phyloP scores from a whole-genome alignment of 2,888 invertebrate genomes.

The Sarcophaga carnaria region DNA sequence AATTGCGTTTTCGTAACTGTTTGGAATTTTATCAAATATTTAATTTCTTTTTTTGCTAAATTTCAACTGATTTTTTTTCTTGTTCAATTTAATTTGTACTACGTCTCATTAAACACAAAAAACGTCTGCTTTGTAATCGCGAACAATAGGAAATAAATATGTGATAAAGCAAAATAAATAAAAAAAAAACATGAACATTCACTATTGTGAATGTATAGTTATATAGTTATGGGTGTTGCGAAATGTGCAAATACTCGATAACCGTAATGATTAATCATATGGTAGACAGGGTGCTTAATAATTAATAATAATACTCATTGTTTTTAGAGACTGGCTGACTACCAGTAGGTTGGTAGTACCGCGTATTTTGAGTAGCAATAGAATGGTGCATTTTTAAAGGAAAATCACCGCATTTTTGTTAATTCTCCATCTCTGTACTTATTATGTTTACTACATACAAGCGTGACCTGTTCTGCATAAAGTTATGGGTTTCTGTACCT shows the following conservation, averaged over 20 bases:
- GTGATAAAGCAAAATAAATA: conserved; percentile 58
- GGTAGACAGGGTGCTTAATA: conserved; percentile 9
- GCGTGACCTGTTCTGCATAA: no score
- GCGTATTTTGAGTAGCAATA: no score
- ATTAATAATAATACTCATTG: no score
- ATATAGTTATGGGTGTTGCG: neutral
- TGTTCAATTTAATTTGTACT: conserved; percentile 49
- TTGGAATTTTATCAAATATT: conserved; percentile 44
- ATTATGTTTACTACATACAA: no score
- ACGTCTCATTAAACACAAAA: conserved; percentile 56
- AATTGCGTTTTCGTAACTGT: conserved; percentile 29
- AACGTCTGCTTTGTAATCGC: conserved; percentile 64
- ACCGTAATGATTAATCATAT: neutral
- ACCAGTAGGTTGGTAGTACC: no score
- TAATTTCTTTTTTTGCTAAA: conserved; percentile 41
- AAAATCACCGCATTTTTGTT: no score
- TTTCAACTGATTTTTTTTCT: conserved; percentile 50
- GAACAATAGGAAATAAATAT: conserved; percentile 56
- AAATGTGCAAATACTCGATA: neutral
- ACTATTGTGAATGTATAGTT: conserved; percentile 43
- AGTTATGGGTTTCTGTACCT: neutral
- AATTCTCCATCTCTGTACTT: no score
- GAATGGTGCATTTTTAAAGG: no score
- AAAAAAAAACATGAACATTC: conserved; percentile 25
- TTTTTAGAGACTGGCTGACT: no score